Evolutionary conservation across 2,888 invertebrate genomes (phyloP).

Genomic region (Polymixis flavicincta): DNA sequence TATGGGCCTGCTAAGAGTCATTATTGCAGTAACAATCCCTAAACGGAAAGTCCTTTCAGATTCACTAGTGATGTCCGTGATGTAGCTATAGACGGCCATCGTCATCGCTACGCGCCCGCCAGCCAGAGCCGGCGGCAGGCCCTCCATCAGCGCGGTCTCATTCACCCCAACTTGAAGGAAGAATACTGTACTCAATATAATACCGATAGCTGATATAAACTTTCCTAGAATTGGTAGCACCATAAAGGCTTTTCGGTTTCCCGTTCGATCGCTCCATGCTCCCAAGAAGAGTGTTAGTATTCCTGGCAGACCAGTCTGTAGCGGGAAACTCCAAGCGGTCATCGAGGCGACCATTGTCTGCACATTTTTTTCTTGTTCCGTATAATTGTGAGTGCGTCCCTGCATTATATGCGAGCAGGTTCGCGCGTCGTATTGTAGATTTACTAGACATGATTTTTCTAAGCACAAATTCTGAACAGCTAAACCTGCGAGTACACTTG

Average conservation of each 20-base stretch:
- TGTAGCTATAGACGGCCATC: conserved; percentile 91
- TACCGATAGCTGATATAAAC: conserved; percentile 88
- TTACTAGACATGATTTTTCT: conserved; percentile 91
- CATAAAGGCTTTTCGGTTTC: conserved; percentile 91
- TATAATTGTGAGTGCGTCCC: conserved; percentile 82
- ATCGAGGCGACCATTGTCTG: conserved; percentile 90
- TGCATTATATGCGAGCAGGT: conserved; percentile 89
- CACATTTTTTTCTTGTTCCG: conserved; percentile 85
- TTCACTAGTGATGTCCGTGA: conserved; percentile 91
- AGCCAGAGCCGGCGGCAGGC: conserved; percentile 91
- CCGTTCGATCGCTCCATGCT: conserved; percentile 92
- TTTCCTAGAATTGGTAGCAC: conserved; percentile 91
- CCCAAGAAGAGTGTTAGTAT: conserved; percentile 91
- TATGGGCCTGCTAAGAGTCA: conserved; percentile 88
- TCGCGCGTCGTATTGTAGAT: conserved; percentile 88
- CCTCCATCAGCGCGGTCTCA: conserved; percentile 90
- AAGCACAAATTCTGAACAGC: conserved; percentile 90
- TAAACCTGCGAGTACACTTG: conserved; percentile 92
- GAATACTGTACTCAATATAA: conserved; percentile 90
- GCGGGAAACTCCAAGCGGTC: conserved; percentile 90
- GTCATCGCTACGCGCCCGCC: conserved; percentile 91
- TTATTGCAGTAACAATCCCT: conserved; percentile 90
- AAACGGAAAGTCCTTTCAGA: conserved; percentile 91
- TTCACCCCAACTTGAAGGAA: conserved; percentile 90
- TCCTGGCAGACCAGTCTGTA: conserved; percentile 91